phyloP scores from a whole-genome alignment of 2,113 vertebrate genomes.

The Rhodinocichla rosea region DNA sequence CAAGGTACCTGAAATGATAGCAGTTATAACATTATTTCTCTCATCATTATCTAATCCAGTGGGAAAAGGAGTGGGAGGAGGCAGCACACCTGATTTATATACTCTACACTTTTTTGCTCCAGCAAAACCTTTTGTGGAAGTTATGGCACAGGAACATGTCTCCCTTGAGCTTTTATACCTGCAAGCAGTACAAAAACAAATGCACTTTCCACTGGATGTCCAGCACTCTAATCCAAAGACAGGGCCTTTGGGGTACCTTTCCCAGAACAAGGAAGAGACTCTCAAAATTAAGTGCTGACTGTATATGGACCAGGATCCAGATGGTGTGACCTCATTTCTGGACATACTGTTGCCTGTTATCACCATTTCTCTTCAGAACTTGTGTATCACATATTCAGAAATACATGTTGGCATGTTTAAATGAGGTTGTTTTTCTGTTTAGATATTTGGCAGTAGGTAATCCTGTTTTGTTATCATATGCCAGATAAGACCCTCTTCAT shows the following conservation, averaged over 20 bases:
- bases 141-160: neutral
- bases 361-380: neutral
- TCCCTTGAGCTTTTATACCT: neutral
- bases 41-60: neutral
- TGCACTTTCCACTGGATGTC: neutral
- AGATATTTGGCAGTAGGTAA: neutral
- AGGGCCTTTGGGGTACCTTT: neutral
- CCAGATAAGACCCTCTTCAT: neutral
- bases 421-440: neutral
- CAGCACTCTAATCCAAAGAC: neutral
- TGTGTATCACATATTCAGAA: neutral
- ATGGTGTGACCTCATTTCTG: neutral
- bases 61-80: neutral
- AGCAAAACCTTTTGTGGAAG: neutral
- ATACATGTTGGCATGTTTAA: neutral
- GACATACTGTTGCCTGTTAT: neutral
- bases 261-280: neutral
- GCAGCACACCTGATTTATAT: neutral
- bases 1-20: neutral
- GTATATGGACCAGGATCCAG: neutral
- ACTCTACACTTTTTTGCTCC: neutral
- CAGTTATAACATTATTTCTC: neutral
- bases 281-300: neutral
- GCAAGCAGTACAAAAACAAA: neutral
- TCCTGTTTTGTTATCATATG: neutral